Base-by-base conservation (phyloP, 2,113 vertebrate genomes). In the Mus spicilegus region DNA sequence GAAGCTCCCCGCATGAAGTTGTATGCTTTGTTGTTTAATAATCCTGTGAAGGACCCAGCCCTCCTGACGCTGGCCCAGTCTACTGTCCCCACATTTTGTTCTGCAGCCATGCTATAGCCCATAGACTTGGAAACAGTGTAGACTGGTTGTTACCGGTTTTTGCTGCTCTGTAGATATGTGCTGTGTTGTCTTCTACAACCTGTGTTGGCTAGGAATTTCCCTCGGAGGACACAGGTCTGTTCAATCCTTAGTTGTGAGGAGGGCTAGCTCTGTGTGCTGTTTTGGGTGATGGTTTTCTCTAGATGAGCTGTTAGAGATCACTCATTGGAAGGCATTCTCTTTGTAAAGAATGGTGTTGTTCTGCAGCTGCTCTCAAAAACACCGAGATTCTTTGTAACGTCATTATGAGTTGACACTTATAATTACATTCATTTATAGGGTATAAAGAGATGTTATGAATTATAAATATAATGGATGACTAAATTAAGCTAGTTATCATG, bases 311-410 rank as follows among this genome's bases (percentile, higher is more conserved):
- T n/a, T 51, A 87, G 11, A 80, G 13, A 4, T 86, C 0, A 30
- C 9, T 92, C 39, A 30, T 77, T 75, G 22, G 56, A 46, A 65
- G 14, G 4, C 1, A 24, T 81, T 93, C 63, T 92, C 33, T n/a
- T 90, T 70, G 1, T 61, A 72, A 78, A 78, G 30, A 39, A 77
- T 67, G 9, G 87, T 5, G 0, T 84, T 89, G 12, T 95, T 80
- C 13, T 14, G 26, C 20, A 3, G 17, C 12, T 95, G 36, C 91
- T 24, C 58, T 95, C 94, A 75, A 93, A 94, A 97, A 93, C 80
- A 4, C 14, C 80, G 77, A 82, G 17, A 46, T 77, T 86, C 33
- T 77, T 70, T 85, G 19, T 42, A 13, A 42, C 65, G 5, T 85
- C 58, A 30, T n/a, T 61, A 51, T 58, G 30, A 61, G 42, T 58